These are phyloP conservation scores for Ceratotherium simum DNA, from an alignment of 2,113 vertebrate species.

Conservation along the genomic window DNA sequence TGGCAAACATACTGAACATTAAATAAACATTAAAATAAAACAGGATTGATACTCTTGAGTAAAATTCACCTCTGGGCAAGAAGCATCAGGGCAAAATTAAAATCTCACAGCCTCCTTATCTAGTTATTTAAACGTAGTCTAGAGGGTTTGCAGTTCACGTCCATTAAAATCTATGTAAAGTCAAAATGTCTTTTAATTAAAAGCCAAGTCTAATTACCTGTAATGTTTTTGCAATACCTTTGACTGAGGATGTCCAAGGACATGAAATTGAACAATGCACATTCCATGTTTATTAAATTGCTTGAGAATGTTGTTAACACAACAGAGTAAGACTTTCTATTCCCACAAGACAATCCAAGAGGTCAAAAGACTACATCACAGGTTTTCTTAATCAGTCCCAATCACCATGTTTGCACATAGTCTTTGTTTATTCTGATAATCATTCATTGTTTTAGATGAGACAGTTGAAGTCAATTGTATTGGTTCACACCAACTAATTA, in stretches of 20 bases:
- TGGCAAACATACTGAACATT: constrained; percentile 49
- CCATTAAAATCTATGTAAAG: constrained; percentile 52
- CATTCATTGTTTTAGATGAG: background rate
- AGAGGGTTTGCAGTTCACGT: constrained; percentile 20
- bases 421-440: background rate
- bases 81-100: constrained; percentile 56
- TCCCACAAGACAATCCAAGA: background rate
- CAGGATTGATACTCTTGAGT: constrained; percentile 57
- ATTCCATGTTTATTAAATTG: constrained; percentile 46
- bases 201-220: constrained; percentile 46
- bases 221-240: constrained; percentile 59
- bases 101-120: constrained; percentile 42
- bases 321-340: background rate
- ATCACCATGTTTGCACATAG: background rate
- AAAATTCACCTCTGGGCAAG: constrained; percentile 76
- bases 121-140: constrained; percentile 64
- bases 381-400: background rate
- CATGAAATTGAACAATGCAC: constrained; percentile 50
- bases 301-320: constrained; percentile 9
- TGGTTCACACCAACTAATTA: constrained; percentile 8
- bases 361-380: constrained; percentile 5
- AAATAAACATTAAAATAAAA: constrained; percentile 63
- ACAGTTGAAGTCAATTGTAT: background rate
- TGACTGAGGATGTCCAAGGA: constrained; percentile 60
- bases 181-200: constrained; percentile 72